Evolutionary conservation across 2,113 vertebrate species (phyloP).

Genomic region (Pyrgilauda ruficollis): DNA sequence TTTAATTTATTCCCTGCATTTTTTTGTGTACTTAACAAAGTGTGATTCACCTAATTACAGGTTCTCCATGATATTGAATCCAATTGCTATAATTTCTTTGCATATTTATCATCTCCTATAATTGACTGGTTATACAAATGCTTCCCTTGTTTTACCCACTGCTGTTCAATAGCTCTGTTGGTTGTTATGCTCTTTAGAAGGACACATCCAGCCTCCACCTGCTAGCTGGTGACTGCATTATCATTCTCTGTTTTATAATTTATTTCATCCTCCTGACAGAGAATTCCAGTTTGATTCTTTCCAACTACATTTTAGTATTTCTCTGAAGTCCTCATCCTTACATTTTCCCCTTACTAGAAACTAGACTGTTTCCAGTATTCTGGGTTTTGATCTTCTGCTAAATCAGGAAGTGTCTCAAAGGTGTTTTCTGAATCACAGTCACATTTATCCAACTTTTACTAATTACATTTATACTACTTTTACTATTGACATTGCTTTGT

Average conservation of each 20-base stretch:
- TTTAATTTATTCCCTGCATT: neutral
- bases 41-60: conserved; percentile 7
- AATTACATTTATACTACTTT: neutral
- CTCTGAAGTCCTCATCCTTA: neutral
- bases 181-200: neutral
- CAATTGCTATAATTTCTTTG: neutral
- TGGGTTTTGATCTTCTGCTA: neutral
- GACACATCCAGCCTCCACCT: neutral
- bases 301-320: neutral
- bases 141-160: neutral
- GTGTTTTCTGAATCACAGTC: neutral
- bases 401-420: neutral
- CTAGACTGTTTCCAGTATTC: neutral
- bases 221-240: neutral
- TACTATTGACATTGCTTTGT: neutral
- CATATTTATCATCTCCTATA: neutral
- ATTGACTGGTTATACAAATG: neutral
- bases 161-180: neutral
- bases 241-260: neutral
- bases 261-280: neutral
- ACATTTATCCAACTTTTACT: neutral
- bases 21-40: neutral
- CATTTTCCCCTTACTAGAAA: neutral
- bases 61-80: neutral
- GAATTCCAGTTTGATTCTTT: neutral